A percentile compares a stretch with the other conserved stretches of the same genome.
phyloP scores from a whole-genome alignment of 2,888 invertebrate genomes.

The Cephus sareptanus region DNA sequence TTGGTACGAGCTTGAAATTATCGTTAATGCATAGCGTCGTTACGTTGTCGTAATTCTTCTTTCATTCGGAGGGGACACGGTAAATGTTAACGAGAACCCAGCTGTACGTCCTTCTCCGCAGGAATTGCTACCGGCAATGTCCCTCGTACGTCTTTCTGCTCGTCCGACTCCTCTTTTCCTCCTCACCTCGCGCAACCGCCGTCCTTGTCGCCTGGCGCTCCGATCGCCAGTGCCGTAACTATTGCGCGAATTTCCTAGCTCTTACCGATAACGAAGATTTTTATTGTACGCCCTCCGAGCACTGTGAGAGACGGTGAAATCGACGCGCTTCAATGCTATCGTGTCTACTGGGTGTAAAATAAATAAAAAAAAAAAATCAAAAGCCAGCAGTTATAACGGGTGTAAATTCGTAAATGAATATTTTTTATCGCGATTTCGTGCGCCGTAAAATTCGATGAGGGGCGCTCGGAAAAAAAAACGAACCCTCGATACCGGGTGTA shows the following conservation, averaged over 20 bases:
- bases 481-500: too few relatives aligned
- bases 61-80: slow-evolving; percentile 2
- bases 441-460: too few relatives aligned
- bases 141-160: not conserved
- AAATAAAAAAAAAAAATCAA: too few relatives aligned
- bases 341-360: too few relatives aligned
- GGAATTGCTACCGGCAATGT: not conserved
- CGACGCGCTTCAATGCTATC: too few relatives aligned
- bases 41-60: slow-evolving; percentile 56
- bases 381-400: too few relatives aligned
- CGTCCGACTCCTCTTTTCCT: not conserved
- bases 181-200: not conserved
- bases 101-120: slow-evolving; percentile 3
- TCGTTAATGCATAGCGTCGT: slow-evolving; percentile 62
- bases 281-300: too few relatives aligned
- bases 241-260: not conserved
- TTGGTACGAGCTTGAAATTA: slow-evolving; percentile 46
- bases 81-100: slow-evolving; percentile 12
- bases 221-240: slow-evolving; percentile 5
- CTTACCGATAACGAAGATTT: too few relatives aligned
- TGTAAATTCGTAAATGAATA: too few relatives aligned
- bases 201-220: not conserved
- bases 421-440: too few relatives aligned
- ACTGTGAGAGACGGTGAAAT: too few relatives aligned
- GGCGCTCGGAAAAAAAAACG: too few relatives aligned